These are phyloP conservation scores for Glomeris maerens DNA, from an alignment of 1,140 invertebrate species.

Conservation along the genomic window DNA sequence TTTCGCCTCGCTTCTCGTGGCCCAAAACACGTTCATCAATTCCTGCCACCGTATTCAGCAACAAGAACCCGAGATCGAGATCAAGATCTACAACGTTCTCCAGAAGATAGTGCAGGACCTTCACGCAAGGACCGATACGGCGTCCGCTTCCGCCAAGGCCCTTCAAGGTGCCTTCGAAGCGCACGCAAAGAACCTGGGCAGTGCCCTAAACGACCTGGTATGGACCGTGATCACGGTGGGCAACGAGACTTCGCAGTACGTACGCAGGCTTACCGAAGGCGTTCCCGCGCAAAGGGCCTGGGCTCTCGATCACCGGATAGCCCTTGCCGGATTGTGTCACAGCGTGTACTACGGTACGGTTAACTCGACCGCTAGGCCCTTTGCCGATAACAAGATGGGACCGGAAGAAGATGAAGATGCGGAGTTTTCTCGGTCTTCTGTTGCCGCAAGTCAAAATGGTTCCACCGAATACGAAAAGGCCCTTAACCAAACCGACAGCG, in stretches of 20 bases:
- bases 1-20: conserved; percentile 37
- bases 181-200: not conserved
- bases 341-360: too few species aligned
- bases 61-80: conserved; percentile 39
- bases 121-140: conserved; percentile 41
- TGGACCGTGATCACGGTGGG: conserved; percentile 9
- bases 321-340: too few species aligned
- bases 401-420: too few species aligned
- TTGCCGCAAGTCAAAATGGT: too few species aligned
- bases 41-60: conserved; percentile 42
- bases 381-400: too few species aligned
- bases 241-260: conserved; percentile 3
- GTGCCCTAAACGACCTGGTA: conserved; percentile 7
- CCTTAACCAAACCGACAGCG: too few species aligned
- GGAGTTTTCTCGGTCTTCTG: too few species aligned
- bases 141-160: too few species aligned
- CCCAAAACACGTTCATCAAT: conserved; percentile 42
- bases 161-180: not conserved
- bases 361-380: too few species aligned
- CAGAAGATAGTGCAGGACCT: conserved; percentile 42
- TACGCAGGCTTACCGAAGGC: not conserved
- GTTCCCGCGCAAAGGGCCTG: too few species aligned
- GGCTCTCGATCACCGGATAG: too few species aligned
- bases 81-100: conserved; percentile 38
- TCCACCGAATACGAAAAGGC: too few species aligned